phyloP scores from a whole-genome alignment of 2,113 vertebrate species.

The Eublepharis macularius region DNA sequence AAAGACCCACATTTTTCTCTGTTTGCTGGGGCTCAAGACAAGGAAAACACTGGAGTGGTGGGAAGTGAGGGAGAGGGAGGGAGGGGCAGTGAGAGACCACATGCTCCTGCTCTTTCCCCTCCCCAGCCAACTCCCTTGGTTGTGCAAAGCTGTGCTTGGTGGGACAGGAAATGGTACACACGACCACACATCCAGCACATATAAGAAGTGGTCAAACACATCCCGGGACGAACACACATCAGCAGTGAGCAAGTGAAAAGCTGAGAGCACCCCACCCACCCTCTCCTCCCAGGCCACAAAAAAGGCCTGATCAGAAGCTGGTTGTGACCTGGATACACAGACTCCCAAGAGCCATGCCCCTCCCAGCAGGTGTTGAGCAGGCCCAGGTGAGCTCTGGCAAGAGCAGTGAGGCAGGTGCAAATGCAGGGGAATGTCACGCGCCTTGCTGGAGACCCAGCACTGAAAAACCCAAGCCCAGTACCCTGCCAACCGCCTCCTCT shows the following conservation, averaged over 20 bases:
- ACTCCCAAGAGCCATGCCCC: neutral
- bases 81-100: neutral
- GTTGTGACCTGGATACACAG: neutral
- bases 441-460: neutral
- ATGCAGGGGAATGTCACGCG: constrained; percentile 5
- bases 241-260: too few relatives aligned
- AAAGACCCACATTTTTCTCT: neutral
- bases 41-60: too few relatives aligned
- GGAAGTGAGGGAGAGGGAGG: neutral
- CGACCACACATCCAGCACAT: too few relatives aligned
- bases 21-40: too few relatives aligned
- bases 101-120: neutral
- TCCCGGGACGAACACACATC: neutral
- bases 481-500: constrained; percentile 27
- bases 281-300: neutral
- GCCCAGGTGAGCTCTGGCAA: constrained; percentile 7
- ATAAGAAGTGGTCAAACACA: too few relatives aligned
- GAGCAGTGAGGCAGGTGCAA: neutral
- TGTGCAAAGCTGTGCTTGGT: neutral
- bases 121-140: neutral
- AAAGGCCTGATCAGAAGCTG: neutral
- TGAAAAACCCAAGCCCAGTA: neutral
- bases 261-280: neutral
- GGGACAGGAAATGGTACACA: too few relatives aligned
- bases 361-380: neutral